Evolutionary conservation across 2,113 vertebrate genomes (phyloP), one percentile per base, ranked within the genome.

Genomic region (Orthonyx spaldingii): DNA sequence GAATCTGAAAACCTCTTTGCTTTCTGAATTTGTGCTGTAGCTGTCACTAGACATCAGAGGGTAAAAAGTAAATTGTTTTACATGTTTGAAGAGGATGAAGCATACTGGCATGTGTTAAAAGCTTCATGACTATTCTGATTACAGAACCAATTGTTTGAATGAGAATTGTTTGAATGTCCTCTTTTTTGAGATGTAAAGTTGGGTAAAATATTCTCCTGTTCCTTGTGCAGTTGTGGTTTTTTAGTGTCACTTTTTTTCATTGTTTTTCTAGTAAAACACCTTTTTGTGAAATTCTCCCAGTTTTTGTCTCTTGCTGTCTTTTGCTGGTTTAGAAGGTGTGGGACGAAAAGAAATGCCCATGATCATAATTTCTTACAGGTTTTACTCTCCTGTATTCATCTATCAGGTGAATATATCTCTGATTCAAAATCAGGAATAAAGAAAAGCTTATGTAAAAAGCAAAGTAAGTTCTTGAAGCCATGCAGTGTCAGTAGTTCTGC

Each of bases 401-500:
- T 3, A 0, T 78, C 19, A 30, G 13, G 6, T 61, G 24, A 15
- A 24, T 61, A 5, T 60, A 2, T 37, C 5, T 85, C 69, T 76
- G 39, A 7, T 23, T 61, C 2, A 1, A 74, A 42, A 59, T 84
- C 12, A 72, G 24, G 21, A 74, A 9, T 57, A 61, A 53, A 77
- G 28, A 46, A 74, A 44, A 66, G 7, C 11, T 57, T 46, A 7
- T 14, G 2, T 12, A 70, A 37, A 76, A 68, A 52, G 60, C 3
- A 6, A 64, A 88, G 74, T 37, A 46, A 60, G 21, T 21, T 72
- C 7, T 39, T 65, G 41, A 76, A 66, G 39, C 9, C 33, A 9
- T 47, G 13, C 3, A 26, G 3, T 60, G 52, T 65, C 2, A 6
- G 3, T 49, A 61, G 20, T 30, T 72, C 4, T 68, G 0, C 24